Evolutionary conservation across 2,113 vertebrate genomes (phyloP).

Genomic region (Oreochromis niloticus): DNA sequence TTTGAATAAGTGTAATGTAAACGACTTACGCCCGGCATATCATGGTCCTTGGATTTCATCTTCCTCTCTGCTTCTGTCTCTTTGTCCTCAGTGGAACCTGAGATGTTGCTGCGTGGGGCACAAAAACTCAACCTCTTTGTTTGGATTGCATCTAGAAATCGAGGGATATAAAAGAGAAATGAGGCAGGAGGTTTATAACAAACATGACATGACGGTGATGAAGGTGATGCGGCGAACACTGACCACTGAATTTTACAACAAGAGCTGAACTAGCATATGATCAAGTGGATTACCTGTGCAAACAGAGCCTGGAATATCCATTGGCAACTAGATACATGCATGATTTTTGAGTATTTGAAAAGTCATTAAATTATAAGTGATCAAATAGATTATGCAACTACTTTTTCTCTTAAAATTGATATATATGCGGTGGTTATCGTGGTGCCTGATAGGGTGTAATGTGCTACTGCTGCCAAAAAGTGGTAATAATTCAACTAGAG

Average conservation of each 20-base stretch:
- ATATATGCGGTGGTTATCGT: neutral
- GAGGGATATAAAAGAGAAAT: neutral
- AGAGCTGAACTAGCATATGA: neutral
- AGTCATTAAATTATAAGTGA: neutral
- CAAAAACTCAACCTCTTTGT: slow-evolving; percentile 52
- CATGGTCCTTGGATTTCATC: slow-evolving; percentile 23
- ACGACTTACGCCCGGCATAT: slow-evolving; percentile 30
- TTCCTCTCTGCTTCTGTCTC: slow-evolving; percentile 15
- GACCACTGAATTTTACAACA: neutral
- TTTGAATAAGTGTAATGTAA: neutral
- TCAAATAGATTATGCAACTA: neutral
- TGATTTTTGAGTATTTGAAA: neutral
- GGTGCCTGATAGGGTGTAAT: neutral
- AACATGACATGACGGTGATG: neutral
- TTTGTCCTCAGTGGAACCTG: slow-evolving; percentile 8
- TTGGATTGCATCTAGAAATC: slow-evolving; percentile 39
- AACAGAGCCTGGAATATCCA: neutral
- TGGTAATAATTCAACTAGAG: neutral
- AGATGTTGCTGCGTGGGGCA: neutral
- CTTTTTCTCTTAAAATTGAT: neutral
- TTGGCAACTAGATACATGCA: neutral
- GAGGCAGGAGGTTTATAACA: neutral
- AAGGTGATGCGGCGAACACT: neutral
- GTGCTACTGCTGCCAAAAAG: neutral
- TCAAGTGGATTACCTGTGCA: neutral